Conservation (phyloP, 2,888 invertebrate genomes). For the Lithosia quadra region DNA sequence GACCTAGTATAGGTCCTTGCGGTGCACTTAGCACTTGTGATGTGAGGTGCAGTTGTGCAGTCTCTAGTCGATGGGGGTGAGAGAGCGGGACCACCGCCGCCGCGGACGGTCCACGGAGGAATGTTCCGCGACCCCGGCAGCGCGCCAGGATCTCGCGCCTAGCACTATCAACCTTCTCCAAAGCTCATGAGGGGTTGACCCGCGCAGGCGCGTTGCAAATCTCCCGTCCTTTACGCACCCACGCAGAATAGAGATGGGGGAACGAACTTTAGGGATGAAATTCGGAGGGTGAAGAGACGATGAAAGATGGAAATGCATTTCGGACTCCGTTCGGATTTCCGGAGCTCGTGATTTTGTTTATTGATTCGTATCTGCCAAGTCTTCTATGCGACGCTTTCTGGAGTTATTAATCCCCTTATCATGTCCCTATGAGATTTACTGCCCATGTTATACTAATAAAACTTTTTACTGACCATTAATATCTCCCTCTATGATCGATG, state of each 20-base stretch:
- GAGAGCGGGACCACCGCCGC: conserved; percentile 85
- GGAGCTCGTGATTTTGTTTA: conserved; percentile 85
- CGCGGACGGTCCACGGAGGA: conserved; percentile 84
- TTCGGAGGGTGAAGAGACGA: conserved; percentile 85
- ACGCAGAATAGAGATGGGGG: conserved; percentile 61
- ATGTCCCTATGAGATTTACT: conserved; percentile 75
- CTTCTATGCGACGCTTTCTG: conserved; percentile 66
- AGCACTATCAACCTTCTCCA: conserved; percentile 78
- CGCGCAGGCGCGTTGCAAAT: conserved; percentile 76
- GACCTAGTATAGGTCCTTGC: conserved; percentile 52
- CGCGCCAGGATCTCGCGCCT: conserved; percentile 78
- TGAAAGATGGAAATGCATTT: conserved; percentile 87
- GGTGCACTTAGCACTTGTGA: conserved; percentile 54
- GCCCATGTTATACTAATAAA: conserved; percentile 69
- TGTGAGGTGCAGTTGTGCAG: conserved; percentile 53
- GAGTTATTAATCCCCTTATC: conserved; percentile 80
- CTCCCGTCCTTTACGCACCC: conserved; percentile 67
- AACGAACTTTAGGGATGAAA: conserved; percentile 79
- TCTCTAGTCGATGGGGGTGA: conserved; percentile 69
- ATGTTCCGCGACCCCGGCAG: conserved; percentile 78
- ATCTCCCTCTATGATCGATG: conserved; percentile 51
- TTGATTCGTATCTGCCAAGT: conserved; percentile 79
- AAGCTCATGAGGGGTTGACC: conserved; percentile 80
- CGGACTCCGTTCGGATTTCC: conserved; percentile 85
- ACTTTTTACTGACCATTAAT: conserved; percentile 60